These are phyloP conservation scores for Pampusana beccarii DNA, from an alignment of 2,113 vertebrate species.

Conservation along the genomic window DNA sequence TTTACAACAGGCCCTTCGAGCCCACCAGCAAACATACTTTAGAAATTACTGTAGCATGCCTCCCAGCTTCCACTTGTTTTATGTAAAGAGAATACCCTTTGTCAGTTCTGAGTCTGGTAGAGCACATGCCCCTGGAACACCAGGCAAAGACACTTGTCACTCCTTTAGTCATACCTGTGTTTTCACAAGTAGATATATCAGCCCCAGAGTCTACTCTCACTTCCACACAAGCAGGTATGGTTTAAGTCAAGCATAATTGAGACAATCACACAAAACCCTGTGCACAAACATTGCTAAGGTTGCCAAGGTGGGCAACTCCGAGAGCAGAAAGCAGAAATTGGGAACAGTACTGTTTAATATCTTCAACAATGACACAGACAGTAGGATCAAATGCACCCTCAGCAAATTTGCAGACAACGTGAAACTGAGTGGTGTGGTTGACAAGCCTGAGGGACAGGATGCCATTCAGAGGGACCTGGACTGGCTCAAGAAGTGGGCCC, in stretches of 20 bases:
- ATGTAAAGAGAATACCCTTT: background rate
- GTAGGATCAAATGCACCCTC: too few species aligned
- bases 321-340: accelerated
- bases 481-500: too few species aligned
- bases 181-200: background rate
- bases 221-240: background rate
- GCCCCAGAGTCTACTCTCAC: background rate
- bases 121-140: background rate
- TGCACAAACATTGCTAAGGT: background rate
- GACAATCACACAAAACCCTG: background rate
- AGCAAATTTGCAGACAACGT: too few species aligned
- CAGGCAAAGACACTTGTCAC: background rate
- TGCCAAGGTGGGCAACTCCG: background rate
- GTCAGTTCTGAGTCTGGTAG: background rate
- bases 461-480: too few species aligned
- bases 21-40: background rate
- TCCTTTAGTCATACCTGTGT: background rate
- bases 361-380: too few species aligned
- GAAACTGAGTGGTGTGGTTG: too few species aligned
- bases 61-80: background rate
- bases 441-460: too few species aligned
- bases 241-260: background rate
- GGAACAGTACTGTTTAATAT: background rate
- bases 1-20: background rate
- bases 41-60: background rate